Percentiles rank a stretch among this genome's conserved stretches.
Conservation (phyloP, 2,888 invertebrate genomes). For the Dasysyrphus albostriatus region DNA sequence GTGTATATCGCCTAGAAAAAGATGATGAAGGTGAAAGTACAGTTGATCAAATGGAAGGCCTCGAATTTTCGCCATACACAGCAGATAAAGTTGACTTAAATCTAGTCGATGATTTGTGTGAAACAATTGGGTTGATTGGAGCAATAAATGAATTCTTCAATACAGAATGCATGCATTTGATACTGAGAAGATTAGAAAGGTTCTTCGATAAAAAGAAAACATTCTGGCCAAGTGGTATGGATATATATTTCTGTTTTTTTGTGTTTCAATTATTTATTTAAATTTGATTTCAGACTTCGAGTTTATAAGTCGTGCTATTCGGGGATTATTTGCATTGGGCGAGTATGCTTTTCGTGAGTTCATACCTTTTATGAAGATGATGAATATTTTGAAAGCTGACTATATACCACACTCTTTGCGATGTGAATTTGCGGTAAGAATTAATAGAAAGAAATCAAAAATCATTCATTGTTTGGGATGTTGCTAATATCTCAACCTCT, state of each 20-base stretch:
- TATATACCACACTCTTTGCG: constrained; percentile 80
- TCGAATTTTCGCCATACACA: constrained; percentile 79
- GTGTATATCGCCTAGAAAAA: constrained; percentile 79
- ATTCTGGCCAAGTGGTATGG: constrained; percentile 79
- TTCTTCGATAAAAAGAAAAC: constrained; percentile 80
- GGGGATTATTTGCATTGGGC: constrained; percentile 81
- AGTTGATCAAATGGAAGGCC: constrained; percentile 68
- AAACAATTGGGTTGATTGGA: constrained; percentile 81
- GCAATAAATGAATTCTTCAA: constrained; percentile 81
- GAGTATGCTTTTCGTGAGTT: constrained; percentile 83
- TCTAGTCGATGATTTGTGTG: constrained; percentile 80
- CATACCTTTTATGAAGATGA: constrained; percentile 81
- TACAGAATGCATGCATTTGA: constrained; percentile 81
- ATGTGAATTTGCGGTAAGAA: constrained; percentile 79
- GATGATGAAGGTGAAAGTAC: constrained; percentile 77
- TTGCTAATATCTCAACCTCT: too few relatives aligned
- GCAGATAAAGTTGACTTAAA: constrained; percentile 79
- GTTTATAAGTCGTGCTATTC: constrained; percentile 81
- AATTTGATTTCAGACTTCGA: constrained; percentile 79
- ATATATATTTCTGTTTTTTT: background rate
- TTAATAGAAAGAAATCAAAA: background rate
- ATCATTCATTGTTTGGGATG: background rate
- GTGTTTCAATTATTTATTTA: background rate
- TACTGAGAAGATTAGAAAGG: constrained; percentile 79
- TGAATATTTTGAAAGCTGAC: constrained; percentile 80